Percentiles rank a stretch among this genome's conserved stretches.
Evolutionary conservation across 2,888 invertebrate genomes (phyloP).

Genomic region (Limnephilus rhombicus): DNA sequence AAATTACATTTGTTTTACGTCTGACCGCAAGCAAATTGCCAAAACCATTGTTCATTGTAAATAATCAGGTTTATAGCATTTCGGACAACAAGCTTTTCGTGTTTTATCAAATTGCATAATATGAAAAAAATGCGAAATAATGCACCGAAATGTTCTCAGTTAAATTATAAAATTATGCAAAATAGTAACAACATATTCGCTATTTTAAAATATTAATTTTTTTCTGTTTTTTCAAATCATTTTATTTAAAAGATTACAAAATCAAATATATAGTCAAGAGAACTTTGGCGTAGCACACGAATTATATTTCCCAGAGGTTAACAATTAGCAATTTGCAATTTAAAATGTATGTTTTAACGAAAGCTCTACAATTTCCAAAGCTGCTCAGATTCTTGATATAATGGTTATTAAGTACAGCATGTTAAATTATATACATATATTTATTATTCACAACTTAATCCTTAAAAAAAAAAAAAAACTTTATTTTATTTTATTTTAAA

Average conservation of each 20-base stretch:
- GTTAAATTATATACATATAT: too few species aligned
- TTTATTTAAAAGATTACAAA: too few species aligned
- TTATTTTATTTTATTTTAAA: too few species aligned
- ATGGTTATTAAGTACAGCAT: too few species aligned
- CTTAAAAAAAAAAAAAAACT: too few species aligned
- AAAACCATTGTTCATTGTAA: conserved; percentile 1
- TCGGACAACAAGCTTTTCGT: background rate
- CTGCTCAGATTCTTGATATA: background rate
- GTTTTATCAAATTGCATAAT: background rate
- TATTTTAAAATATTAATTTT: too few species aligned
- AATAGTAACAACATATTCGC: too few species aligned
- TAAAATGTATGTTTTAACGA: background rate
- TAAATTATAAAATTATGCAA: too few species aligned
- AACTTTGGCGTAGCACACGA: background rate
- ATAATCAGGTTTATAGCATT: background rate
- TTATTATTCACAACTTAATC: too few species aligned
- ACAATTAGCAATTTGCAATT: background rate
- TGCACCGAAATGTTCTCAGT: background rate
- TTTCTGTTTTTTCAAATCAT: too few species aligned
- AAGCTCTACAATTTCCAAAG: background rate
- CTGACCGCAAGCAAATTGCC: background rate
- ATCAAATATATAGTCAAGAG: background rate
- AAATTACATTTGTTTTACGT: background rate
- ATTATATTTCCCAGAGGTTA: background rate
- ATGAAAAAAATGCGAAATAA: background rate